Percentiles rank a stretch among this genome's conserved stretches.
Conservation (phyloP, 2,113 vertebrate species). For the Cygnus atratus region DNA sequence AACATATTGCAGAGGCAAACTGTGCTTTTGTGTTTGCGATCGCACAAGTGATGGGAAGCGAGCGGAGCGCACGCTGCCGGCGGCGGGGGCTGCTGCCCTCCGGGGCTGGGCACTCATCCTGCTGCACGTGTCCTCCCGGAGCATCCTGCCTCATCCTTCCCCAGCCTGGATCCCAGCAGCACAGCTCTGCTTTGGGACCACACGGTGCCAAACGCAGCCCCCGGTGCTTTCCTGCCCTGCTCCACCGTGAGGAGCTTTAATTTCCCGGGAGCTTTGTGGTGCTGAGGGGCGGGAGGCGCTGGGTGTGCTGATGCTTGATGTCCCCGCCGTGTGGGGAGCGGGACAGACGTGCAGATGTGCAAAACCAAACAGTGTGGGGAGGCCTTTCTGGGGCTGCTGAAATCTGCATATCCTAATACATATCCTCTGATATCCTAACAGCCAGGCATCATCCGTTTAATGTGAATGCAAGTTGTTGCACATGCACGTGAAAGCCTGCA, state of each 20-base stretch:
- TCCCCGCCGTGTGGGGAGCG: fast-evolving
- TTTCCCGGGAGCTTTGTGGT: fast-evolving
- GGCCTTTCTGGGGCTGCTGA: neutral
- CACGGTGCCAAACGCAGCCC: neutral
- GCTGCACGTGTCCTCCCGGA: neutral
- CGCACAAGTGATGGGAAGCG: fast-evolving
- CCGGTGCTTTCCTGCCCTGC: neutral
- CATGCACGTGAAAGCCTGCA: fast-evolving
- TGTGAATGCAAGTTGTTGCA: fast-evolving
- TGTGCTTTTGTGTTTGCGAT: neutral
- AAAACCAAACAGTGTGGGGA: fast-evolving
- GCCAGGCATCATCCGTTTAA: fast-evolving
- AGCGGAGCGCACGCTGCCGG: neutral
- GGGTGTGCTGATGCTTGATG: neutral
- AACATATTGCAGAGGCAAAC: neutral
- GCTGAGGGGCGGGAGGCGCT: too few species aligned
- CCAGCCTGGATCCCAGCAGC: fast-evolving
- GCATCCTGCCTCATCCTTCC: neutral
- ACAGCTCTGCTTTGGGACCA: fast-evolving
- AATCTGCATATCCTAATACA: neutral
- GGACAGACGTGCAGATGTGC: neutral
- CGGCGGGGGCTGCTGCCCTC: neutral
- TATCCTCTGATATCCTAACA: too few species aligned
- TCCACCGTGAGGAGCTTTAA: neutral
- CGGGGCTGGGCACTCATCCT: fast-evolving